Conservation (phyloP, 2,797 vertebrate species). For the Myripristis jacobus region DNA sequence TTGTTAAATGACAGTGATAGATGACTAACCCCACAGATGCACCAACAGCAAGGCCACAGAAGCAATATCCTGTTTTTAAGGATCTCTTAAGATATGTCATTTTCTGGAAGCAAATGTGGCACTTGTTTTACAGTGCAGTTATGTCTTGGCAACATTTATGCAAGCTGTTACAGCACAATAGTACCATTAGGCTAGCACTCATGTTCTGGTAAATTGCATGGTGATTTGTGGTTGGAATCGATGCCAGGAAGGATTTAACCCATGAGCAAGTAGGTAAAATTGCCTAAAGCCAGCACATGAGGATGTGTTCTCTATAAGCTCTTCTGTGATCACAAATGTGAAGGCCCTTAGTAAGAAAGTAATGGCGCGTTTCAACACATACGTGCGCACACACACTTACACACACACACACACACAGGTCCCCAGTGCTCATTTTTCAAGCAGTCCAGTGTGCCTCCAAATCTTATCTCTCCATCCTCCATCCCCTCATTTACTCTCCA, state of each 20-base stretch:
- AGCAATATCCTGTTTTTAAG: not conserved
- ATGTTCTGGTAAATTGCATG: slow-evolving; percentile 19
- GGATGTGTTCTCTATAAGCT: not conserved
- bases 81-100: not conserved
- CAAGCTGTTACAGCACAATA: slow-evolving; percentile 1
- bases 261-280: slow-evolving; percentile 33
- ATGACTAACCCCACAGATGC: not conserved
- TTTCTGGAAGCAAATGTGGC: slow-evolving; percentile 2
- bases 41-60: not conserved
- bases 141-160: not conserved
- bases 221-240: slow-evolving; percentile 10
- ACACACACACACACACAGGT: slow-evolving; percentile 1
- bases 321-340: slow-evolving; percentile 14
- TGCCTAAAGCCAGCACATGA: slow-evolving; percentile 4
- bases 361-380: not conserved
- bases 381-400: not conserved
- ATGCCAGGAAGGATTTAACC: slow-evolving; percentile 30
- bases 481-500: slow-evolving; percentile 21
- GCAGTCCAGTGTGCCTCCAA: slow-evolving; percentile 4
- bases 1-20: not conserved
- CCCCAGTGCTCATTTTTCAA: slow-evolving; percentile 12
- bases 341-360: slow-evolving; percentile 5
- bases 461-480: slow-evolving; percentile 22
- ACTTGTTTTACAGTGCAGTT: not conserved
- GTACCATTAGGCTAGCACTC: slow-evolving; percentile 15